phyloP scores from a whole-genome alignment of 2,113 vertebrate genomes.

The Gavialis gangeticus region DNA sequence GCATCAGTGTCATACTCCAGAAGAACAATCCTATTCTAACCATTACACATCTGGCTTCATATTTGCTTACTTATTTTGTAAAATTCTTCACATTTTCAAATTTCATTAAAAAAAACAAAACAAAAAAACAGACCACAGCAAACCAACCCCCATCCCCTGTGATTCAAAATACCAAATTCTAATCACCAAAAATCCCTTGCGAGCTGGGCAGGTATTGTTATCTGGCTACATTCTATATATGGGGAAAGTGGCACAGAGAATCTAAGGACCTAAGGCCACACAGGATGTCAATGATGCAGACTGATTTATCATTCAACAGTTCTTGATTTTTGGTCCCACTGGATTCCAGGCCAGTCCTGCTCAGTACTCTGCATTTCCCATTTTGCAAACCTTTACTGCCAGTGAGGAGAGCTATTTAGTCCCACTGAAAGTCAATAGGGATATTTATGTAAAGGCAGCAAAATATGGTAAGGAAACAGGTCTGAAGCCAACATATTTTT shows the following conservation, averaged over 20 bases:
- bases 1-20: background rate
- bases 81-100: background rate
- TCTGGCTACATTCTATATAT: too few relatives aligned
- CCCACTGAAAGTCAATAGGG: background rate
- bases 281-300: too few relatives aligned
- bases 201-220: too few relatives aligned
- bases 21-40: background rate
- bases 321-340: too few relatives aligned
- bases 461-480: too few relatives aligned
- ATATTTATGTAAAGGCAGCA: background rate
- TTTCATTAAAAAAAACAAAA: background rate
- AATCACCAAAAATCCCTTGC: too few relatives aligned
- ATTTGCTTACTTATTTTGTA: background rate
- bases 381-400: background rate
- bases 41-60: background rate
- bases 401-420: accelerated
- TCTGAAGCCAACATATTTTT: too few relatives aligned
- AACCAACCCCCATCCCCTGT: background rate
- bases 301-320: too few relatives aligned
- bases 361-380: background rate
- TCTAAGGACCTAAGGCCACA: too few relatives aligned
- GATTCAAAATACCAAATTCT: background rate
- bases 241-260: too few relatives aligned
- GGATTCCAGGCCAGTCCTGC: accelerated
- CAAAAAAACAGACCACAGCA: background rate